A percentile compares a stretch with the other conserved stretches of the same genome.
Conservation (phyloP, 2,797 vertebrate genomes). For the Xenentodon cancila region DNA sequence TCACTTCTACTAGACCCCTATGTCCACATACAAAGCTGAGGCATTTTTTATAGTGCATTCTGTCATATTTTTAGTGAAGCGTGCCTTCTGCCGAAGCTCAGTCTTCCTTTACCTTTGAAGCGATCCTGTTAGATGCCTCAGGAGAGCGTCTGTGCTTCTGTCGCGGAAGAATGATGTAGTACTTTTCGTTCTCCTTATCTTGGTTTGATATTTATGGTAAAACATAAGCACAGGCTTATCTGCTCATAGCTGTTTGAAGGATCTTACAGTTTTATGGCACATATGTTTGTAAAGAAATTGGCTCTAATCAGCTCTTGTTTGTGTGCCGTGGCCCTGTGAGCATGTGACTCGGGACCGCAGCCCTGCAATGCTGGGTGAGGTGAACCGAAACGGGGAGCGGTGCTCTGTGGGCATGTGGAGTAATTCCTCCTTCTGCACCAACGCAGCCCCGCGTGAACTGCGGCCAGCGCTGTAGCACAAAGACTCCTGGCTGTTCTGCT, state of each 20-base stretch:
- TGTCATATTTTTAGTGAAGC: conserved; percentile 27
- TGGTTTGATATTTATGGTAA: conserved; percentile 1
- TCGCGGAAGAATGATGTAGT: conserved; percentile 14
- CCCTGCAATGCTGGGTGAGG: conserved; percentile 22
- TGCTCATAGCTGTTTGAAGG: not conserved
- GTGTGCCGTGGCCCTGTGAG: conserved; percentile 15
- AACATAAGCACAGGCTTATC: not conserved
- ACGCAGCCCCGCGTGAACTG: conserved; percentile 18
- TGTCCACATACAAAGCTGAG: conserved; percentile 42
- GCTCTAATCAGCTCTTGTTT: not conserved
- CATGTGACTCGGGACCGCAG: conserved; percentile 37
- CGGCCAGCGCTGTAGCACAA: conserved; percentile 35
- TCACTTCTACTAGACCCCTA: not conserved
- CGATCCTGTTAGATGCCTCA: conserved; percentile 57
- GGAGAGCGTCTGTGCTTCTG: conserved; percentile 22
- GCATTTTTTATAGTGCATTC: conserved; percentile 14
- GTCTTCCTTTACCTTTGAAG: conserved; percentile 49
- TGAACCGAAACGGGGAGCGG: conserved; percentile 11
- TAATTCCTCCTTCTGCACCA: conserved; percentile 52
- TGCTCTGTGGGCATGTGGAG: conserved; percentile 35
- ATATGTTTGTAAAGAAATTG: too few species aligned
- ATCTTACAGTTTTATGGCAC: not conserved
- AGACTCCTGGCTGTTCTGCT: conserved; percentile 17
- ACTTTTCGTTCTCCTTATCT: conserved; percentile 6
- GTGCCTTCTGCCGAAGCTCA: conserved; percentile 27